Base-by-base conservation (phyloP, 2,797 vertebrate genomes). In the Pangasius sanitwongsei region DNA sequence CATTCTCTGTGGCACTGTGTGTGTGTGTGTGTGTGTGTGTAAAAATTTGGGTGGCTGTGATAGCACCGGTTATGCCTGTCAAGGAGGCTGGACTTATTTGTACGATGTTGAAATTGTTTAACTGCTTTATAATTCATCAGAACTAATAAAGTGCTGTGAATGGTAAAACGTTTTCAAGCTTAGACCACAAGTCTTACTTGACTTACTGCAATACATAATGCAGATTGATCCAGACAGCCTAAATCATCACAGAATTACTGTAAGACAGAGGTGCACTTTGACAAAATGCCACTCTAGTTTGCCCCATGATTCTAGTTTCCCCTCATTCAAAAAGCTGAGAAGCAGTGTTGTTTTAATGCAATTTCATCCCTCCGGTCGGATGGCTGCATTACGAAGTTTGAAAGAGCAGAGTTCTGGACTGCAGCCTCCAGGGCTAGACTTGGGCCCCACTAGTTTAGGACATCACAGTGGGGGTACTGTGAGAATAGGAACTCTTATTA, bases 401-500 rank as follows among this genome's bases (percentile, higher is more conserved):
- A 85, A 70, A 70, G 48, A 37, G n/a, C 44, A 55, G n/a, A 55
- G n/a, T 70, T 50, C 83, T 70, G 65, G 65, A 31, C 44, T 12
- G 13, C 6, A 65, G n/a, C 48, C 48, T 70, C 65, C n/a, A 70
- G 44, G 83, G 48, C n/a, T 13, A 53, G 63, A 85, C 61, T 6
- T 34, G 83, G 83, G 83, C 63, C 63, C 48, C 41, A 69, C 63
- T 69, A n/a, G 44, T 69, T 69, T 53, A 69, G 63, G 44, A 69
- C 28, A 23, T 70, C 44, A 53, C 83, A 53, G 83, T 70, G n/a
- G 83, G 63, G 1, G 4, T 69, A 18, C 65, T 69, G 83, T 85
- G 83, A 85, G 65, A 69, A 84, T 34, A 69, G 28, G 31, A 85
- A 34, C 20, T 25, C 48, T 34, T 85, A 70, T 53, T 25, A 70